Conservation (phyloP, 2,113 vertebrate species). For the Pseudolaguvia tuberculata region DNA sequence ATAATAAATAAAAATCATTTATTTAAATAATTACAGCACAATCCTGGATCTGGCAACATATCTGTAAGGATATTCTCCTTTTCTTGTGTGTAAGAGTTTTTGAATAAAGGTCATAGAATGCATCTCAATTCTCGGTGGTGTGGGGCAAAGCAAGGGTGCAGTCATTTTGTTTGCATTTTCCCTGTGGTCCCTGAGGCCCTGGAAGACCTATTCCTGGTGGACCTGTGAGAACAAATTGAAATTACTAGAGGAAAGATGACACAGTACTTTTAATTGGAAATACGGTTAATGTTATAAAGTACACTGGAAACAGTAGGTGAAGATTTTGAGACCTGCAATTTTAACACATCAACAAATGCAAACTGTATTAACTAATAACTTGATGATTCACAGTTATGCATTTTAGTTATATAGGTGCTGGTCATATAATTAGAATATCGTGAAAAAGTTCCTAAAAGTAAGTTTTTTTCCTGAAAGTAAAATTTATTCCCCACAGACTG, state of each 20-base stretch:
- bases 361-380: too few relatives aligned
- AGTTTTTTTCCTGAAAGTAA: too few relatives aligned
- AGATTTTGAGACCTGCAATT: too few relatives aligned
- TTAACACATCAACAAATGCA: too few relatives aligned
- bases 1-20: not conserved
- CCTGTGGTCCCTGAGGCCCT: slow-evolving; percentile 76
- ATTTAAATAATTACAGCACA: not conserved
- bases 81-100: not conserved
- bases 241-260: not conserved
- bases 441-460: too few relatives aligned
- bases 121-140: slow-evolving; percentile 56
- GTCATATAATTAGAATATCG: too few relatives aligned
- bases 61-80: not conserved
- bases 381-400: too few relatives aligned
- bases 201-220: slow-evolving; percentile 68
- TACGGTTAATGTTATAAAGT: too few relatives aligned
- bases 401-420: too few relatives aligned
- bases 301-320: too few relatives aligned
- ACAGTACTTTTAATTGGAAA: too few relatives aligned
- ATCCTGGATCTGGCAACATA: not conserved
- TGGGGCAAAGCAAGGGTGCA: slow-evolving; percentile 70
- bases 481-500: too few relatives aligned
- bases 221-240: slow-evolving; percentile 57
- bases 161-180: slow-evolving; percentile 81
- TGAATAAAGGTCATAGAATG: not conserved